A percentile compares a stretch with the other conserved stretches of the same genome.
Conservation (phyloP, 2,888 invertebrate species). For the Pristionchus fissidentatus region DNA sequence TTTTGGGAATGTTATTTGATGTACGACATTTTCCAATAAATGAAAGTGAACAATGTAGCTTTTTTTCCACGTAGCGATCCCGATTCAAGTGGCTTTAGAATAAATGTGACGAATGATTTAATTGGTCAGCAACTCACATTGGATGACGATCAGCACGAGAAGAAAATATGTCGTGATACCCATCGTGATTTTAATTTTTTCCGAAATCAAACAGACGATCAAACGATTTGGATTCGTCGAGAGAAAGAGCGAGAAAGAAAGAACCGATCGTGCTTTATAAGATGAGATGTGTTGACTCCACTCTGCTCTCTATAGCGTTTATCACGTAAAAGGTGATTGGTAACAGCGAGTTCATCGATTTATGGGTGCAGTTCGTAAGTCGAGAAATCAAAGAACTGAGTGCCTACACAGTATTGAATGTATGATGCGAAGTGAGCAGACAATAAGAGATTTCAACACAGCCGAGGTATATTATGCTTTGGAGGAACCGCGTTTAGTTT, state of each 20-base stretch:
- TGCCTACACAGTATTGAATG: too few species aligned
- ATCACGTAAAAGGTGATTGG: slow-evolving; percentile 3
- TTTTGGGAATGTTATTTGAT: not conserved
- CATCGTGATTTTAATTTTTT: slow-evolving; percentile 30
- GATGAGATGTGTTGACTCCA: slow-evolving; percentile 8
- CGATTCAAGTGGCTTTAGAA: too few species aligned
- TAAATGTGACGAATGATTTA: too few species aligned
- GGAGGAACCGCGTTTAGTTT: too few species aligned
- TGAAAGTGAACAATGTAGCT: too few species aligned
- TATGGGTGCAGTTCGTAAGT: not conserved
- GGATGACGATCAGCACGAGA: not conserved
- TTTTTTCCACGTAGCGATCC: too few species aligned
- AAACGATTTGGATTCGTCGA: too few species aligned
- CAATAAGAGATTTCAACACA: too few species aligned
- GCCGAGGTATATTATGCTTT: too few species aligned
- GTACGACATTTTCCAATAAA: too few species aligned
- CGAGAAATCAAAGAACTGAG: slow-evolving; percentile 14
- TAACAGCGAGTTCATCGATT: slow-evolving; percentile 6
- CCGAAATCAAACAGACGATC: too few species aligned
- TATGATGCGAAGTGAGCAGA: too few species aligned
- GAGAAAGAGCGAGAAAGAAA: not conserved
- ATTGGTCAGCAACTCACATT: slow-evolving; percentile 36
- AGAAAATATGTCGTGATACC: slow-evolving; percentile 14
- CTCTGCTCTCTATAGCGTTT: not conserved
- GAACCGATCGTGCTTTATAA: slow-evolving; percentile 24